A percentile compares a stretch with the other conserved stretches of the same genome.
Conservation (phyloP, 2,888 invertebrate genomes). For the Lydus trimaculatus region DNA sequence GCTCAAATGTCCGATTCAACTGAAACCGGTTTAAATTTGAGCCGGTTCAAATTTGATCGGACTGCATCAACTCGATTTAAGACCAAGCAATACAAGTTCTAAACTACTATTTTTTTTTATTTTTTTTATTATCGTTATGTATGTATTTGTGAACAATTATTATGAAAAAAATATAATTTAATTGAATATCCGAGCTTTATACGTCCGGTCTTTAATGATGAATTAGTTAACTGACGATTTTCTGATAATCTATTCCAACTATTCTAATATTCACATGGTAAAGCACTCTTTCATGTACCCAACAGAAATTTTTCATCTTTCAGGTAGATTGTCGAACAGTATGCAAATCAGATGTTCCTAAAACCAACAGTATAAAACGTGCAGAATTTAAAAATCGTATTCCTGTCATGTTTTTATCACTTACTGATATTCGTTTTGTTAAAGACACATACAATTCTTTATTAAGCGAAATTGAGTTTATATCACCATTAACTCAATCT, state of each 20-base stretch:
- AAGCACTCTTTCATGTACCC: conserved; percentile 43
- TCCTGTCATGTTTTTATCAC: not conserved
- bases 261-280: conserved; percentile 47
- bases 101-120: no score
- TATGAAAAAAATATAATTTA: no score
- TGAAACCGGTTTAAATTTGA: no score
- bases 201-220: no score
- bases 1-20: no score
- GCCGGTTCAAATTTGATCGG: no score
- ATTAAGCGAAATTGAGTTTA: not conserved
- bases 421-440: not conserved
- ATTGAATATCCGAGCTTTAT: no score
- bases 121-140: no score
- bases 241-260: conserved; percentile 31
- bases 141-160: no score
- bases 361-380: not conserved
- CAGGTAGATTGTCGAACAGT: conserved; percentile 7
- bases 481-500: not conserved
- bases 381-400: conserved; percentile 6
- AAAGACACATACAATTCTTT: conserved; percentile 6
- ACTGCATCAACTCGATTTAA: no score
- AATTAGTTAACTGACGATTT: conserved; percentile 28
- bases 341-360: conserved; percentile 1
- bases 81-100: no score
- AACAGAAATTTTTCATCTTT: conserved; percentile 36